Conservation (phyloP, 1,140 invertebrate genomes). For the Ceratitis capitata region DNA sequence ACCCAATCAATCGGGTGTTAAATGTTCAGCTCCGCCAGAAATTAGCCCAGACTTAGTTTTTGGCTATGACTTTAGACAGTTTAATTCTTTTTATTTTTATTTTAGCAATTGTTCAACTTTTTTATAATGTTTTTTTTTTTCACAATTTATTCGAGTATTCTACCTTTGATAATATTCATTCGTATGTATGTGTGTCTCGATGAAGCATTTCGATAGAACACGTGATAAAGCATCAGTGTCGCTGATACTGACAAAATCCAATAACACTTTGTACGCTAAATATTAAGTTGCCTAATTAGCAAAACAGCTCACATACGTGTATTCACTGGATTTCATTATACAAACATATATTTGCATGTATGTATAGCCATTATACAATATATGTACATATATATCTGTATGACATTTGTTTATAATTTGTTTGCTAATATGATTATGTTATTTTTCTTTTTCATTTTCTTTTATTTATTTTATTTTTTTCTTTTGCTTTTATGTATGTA, state of each 20-base stretch:
- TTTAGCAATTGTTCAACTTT: not conserved
- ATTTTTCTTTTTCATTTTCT: not conserved
- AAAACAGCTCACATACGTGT: not conserved
- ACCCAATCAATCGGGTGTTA: no score
- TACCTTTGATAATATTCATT: not conserved
- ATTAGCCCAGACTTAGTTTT: no score
- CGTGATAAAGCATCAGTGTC: not conserved
- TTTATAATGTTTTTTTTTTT: not conserved
- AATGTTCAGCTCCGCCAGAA: no score
- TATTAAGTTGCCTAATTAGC: slow-evolving; percentile 3
- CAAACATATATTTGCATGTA: not conserved
- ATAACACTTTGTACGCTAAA: not conserved
- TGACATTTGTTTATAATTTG: not conserved
- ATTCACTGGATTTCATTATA: not conserved
- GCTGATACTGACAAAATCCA: slow-evolving; percentile 17
- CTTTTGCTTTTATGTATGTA: no score
- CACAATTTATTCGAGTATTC: not conserved
- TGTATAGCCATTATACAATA: no score
- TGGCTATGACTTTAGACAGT: no score
- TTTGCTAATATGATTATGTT: not conserved
- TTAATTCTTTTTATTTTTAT: not conserved
- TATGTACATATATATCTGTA: not conserved
- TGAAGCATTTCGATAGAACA: not conserved
- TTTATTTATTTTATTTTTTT: no score
- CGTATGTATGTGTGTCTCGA: not conserved